Conservation (phyloP, 2,888 invertebrate species). For the Scaptomyza cyrtandrae region DNA sequence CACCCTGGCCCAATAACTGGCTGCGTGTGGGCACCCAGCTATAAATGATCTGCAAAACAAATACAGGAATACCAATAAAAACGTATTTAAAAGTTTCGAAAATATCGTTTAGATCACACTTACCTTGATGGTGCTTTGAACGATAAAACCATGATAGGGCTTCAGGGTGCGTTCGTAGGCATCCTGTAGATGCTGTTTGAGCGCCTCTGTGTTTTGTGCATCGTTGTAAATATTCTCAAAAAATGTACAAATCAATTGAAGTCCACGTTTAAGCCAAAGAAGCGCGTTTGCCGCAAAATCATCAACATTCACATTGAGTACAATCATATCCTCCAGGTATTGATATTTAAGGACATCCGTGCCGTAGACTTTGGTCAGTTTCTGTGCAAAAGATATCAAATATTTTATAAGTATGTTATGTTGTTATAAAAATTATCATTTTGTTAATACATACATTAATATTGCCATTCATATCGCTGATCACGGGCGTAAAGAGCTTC, state of each 20-base stretch:
- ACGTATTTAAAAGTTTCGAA: neutral
- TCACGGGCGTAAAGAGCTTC: constrained; percentile 89
- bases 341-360: constrained; percentile 86
- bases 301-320: constrained; percentile 86
- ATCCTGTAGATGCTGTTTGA: constrained; percentile 87
- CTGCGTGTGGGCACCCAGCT: constrained; percentile 88
- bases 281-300: constrained; percentile 87
- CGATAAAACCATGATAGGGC: constrained; percentile 91
- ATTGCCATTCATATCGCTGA: constrained; percentile 91
- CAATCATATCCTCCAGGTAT: constrained; percentile 89
- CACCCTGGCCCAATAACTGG: constrained; percentile 85
- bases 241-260: constrained; percentile 83
- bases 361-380: constrained; percentile 86
- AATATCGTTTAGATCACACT: constrained; percentile 60
- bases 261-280: constrained; percentile 89
- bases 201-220: constrained; percentile 84
- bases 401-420: neutral
- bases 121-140: constrained; percentile 90
- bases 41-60: constrained; percentile 86
- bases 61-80: too few species aligned
- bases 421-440: neutral
- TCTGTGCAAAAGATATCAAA: constrained; percentile 84
- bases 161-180: constrained; percentile 90
- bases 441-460: constrained; percentile 86
- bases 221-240: constrained; percentile 83